These are phyloP conservation scores for Rhagonycha lutea DNA, from an alignment of 2,888 invertebrate genomes.

Conservation along the genomic window DNA sequence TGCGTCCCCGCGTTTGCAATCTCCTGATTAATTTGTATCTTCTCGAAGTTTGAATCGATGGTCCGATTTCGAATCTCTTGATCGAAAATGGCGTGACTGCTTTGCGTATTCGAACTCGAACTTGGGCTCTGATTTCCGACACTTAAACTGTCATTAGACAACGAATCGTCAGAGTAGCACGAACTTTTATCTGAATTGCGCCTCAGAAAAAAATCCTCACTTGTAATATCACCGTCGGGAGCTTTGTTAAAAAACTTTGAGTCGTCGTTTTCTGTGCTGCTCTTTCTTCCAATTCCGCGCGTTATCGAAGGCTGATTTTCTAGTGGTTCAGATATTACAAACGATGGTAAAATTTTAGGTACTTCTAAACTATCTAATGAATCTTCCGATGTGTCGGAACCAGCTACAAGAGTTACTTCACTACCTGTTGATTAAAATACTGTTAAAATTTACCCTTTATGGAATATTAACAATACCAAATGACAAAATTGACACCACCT, in stretches of 20 bases:
- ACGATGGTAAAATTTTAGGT: slow-evolving; percentile 59
- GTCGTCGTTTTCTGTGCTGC: slow-evolving; percentile 63
- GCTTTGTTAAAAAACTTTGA: slow-evolving; percentile 35
- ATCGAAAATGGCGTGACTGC: slow-evolving; percentile 46
- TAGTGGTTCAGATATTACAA: slow-evolving; percentile 74
- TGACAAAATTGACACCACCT: too few species aligned
- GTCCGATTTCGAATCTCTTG: slow-evolving; percentile 46
- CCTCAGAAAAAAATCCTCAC: slow-evolving; percentile 58
- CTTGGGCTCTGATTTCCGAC: slow-evolving; percentile 54
- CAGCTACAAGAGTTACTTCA: slow-evolving; percentile 77
- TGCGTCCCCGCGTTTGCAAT: slow-evolving; percentile 45
- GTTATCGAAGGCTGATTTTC: slow-evolving; percentile 81
- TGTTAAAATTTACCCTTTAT: background rate
- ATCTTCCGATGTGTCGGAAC: slow-evolving; percentile 73
- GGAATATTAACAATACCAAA: too few species aligned
- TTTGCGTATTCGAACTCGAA: slow-evolving; percentile 52
- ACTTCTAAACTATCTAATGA: slow-evolving; percentile 70
- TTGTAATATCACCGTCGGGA: slow-evolving; percentile 29
- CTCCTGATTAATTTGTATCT: slow-evolving; percentile 49
- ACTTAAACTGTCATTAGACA: slow-evolving; percentile 66
- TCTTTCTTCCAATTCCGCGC: slow-evolving; percentile 66
- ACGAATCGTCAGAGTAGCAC: slow-evolving; percentile 73
- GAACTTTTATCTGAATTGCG: slow-evolving; percentile 72
- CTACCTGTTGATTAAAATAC: slow-evolving; percentile 62
- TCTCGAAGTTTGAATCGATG: slow-evolving; percentile 43